Conservation (phyloP, 1,140 invertebrate species). For the Drosophila cardini region DNA sequence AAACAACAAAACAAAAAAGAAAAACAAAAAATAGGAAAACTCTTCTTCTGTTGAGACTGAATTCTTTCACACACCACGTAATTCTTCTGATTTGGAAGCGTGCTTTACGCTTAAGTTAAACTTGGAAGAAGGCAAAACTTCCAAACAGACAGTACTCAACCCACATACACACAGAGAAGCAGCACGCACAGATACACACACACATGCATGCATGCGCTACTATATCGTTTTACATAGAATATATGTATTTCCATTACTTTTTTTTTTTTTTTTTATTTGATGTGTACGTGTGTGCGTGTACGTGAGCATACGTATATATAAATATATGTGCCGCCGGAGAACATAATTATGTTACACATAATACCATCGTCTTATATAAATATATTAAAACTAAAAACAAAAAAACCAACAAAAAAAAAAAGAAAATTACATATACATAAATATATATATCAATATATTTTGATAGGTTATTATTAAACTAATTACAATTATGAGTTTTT, state of each 20-base stretch:
- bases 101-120: slow-evolving; percentile 61
- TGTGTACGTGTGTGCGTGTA: slow-evolving; percentile 1
- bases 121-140: slow-evolving; percentile 40
- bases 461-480: slow-evolving; percentile 41
- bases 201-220: background rate
- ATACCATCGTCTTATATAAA: slow-evolving; percentile 24
- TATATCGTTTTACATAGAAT: slow-evolving; percentile 14
- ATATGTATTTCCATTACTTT: slow-evolving; percentile 3
- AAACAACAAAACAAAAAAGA: background rate
- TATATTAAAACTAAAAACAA: too few species aligned
- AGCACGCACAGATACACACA: slow-evolving; percentile 3
- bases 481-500: slow-evolving; percentile 35
- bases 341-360: slow-evolving; percentile 54
- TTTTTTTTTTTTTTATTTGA: background rate
- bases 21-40: background rate
- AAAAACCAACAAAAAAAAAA: too few species aligned
- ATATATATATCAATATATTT: slow-evolving; percentile 37
- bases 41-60: background rate
- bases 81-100: slow-evolving; percentile 25
- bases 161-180: background rate
- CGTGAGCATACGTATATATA: background rate
- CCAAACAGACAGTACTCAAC: slow-evolving; percentile 17
- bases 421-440: background rate
- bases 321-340: slow-evolving; percentile 23
- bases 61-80: background rate